A percentile compares a stretch with the other conserved stretches of the same genome.
These are phyloP conservation scores for Ormyrus rosae DNA, from an alignment of 2,888 invertebrate species.

Conservation along the genomic window DNA sequence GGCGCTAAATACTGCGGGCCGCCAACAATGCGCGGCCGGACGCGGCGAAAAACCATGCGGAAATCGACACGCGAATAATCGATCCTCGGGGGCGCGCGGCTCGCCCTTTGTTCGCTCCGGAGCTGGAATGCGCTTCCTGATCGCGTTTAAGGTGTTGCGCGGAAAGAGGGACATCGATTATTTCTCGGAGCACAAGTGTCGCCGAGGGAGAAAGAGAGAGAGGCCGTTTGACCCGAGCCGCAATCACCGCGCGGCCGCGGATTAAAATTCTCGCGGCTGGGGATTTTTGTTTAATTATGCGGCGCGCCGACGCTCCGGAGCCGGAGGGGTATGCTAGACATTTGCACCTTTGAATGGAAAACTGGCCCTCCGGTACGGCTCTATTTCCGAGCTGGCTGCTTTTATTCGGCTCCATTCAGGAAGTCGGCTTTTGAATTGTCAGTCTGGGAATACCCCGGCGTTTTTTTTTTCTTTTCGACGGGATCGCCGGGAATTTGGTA, in stretches of 20 bases:
- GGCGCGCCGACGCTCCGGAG: not conserved
- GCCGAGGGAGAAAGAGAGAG: not conserved
- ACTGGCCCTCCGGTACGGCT: not conserved
- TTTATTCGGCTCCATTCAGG: slow-evolving; percentile 1
- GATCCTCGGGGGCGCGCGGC: slow-evolving; percentile 1
- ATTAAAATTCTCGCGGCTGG: slow-evolving; percentile 22
- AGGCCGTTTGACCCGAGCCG: slow-evolving; percentile 6
- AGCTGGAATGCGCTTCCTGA: not conserved
- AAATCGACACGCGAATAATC: slow-evolving; percentile 24
- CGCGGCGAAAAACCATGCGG: slow-evolving; percentile 20
- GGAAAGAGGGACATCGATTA: not conserved
- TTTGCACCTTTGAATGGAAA: slow-evolving; percentile 12
- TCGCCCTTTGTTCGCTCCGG: slow-evolving; percentile 17
- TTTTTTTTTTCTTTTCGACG: no score
- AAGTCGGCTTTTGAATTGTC: not conserved
- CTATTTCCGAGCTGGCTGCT: slow-evolving; percentile 17
- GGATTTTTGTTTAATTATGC: slow-evolving; percentile 30
- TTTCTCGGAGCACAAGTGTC: not conserved
- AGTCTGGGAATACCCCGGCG: no score
- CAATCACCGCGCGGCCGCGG: not conserved
- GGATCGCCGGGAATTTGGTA: no score
- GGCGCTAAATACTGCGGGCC: no score
- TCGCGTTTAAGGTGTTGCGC: slow-evolving; percentile 13
- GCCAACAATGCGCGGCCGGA: no score
- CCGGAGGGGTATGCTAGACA: not conserved